Evolutionary conservation across 2,113 vertebrate species (phyloP).

Genomic region (Antechinus flavipes): DNA sequence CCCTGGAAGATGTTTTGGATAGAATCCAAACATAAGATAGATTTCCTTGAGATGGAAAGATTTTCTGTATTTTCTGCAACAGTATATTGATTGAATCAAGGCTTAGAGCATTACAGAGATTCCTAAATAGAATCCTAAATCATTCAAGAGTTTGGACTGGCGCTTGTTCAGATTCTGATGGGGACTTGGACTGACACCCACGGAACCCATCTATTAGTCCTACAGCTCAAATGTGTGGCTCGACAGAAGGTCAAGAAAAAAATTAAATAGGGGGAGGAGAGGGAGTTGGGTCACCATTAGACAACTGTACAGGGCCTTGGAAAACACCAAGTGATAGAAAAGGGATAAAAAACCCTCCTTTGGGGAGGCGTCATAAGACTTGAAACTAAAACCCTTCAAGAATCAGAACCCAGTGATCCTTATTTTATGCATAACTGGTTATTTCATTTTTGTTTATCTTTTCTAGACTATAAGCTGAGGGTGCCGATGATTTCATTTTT

Average conservation of each 20-base stretch:
- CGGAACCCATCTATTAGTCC: too few relatives aligned
- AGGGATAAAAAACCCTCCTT: neutral
- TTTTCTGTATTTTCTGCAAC: neutral
- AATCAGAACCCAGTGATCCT: neutral
- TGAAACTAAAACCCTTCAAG: neutral
- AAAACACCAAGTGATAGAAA: neutral
- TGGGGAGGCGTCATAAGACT: neutral
- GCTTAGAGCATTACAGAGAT: neutral
- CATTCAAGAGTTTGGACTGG: neutral
- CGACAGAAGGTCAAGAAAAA: neutral
- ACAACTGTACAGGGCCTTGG: neutral
- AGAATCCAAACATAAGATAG: neutral
- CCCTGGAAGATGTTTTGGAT: neutral
- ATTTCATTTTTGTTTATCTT: too few relatives aligned
- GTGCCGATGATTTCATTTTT: too few relatives aligned
- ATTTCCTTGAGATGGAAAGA: neutral
- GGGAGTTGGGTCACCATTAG: neutral
- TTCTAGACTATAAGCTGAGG: too few relatives aligned
- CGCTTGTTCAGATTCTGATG: neutral
- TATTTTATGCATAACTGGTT: neutral
- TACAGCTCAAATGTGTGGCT: neutral
- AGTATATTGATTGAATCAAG: neutral
- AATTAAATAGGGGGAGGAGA: neutral
- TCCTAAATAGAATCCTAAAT: neutral
- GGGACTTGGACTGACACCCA: too few relatives aligned